Evolutionary conservation across 2,888 invertebrate species (phyloP).

Genomic region (Nemotelus pantherinus): DNA sequence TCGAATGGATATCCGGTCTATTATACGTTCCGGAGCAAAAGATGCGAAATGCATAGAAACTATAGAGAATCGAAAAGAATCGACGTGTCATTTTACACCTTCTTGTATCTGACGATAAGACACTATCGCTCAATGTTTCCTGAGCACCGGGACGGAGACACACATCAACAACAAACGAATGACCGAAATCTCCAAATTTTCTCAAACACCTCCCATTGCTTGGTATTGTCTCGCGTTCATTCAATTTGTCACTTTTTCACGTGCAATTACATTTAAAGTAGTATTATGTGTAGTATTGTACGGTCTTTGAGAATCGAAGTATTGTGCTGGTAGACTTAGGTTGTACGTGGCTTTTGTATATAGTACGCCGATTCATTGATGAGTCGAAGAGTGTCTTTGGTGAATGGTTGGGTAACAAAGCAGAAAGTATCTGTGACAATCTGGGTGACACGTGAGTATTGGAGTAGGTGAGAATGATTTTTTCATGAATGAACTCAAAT

Average conservation of each 20-base stretch:
- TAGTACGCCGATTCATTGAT: too few relatives aligned
- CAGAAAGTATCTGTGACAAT: too few relatives aligned
- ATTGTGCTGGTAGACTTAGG: too few relatives aligned
- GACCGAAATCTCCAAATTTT: not conserved
- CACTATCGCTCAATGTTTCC: too few relatives aligned
- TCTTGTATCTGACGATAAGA: not conserved
- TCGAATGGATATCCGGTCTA: conserved; percentile 38
- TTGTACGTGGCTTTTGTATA: too few relatives aligned
- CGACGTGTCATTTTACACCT: conserved; percentile 36
- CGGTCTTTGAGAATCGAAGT: not conserved
- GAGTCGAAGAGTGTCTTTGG: too few relatives aligned
- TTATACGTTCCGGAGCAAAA: conserved; percentile 5
- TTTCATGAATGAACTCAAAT: too few relatives aligned
- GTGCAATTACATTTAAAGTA: conserved; percentile 15
- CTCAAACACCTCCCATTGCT: conserved; percentile 8
- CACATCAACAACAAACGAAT: not conserved
- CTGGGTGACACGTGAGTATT: too few relatives aligned
- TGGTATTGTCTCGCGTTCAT: conserved; percentile 5
- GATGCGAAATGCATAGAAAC: not conserved
- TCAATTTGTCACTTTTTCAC: conserved; percentile 25
- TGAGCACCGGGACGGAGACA: not conserved
- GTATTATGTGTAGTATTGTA: not conserved
- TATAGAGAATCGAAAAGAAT: not conserved
- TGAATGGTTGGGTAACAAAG: too few relatives aligned
- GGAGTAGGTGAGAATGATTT: too few relatives aligned